Base-by-base conservation (phyloP, 2,797 vertebrate species). In the Typhlichthys subterraneus region DNA sequence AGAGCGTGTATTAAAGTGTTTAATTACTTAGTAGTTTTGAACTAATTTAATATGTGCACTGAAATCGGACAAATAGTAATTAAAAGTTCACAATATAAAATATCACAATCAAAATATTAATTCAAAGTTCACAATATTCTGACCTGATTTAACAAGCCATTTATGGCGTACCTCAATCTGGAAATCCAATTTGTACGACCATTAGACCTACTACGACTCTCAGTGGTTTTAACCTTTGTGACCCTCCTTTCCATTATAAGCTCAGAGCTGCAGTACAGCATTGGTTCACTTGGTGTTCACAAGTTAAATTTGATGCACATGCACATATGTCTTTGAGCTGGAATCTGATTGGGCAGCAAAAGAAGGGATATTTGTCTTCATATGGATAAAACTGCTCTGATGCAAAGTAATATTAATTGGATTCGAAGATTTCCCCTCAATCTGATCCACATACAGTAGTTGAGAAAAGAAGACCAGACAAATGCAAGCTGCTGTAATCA, bases 401-500 rank as follows among this genome's bases (percentile, higher is more conserved):
- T 72, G 14, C 61, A 65, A 73, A 79, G 71, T 74, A 68, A 63
- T 79, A 81, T 68, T 19, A 45, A 83, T 77, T 79, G 76, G 49
- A 47, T 67, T 82, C 73, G 65, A 67, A 11, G 84, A 70, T 63
- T 75, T 79, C 13, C 64, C 49, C 11, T 23, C 13, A 29, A 23
- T 45, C 49, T 29, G 19, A 58, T 58, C 42, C 31, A 67, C 51
- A 61, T 53, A 55, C 73, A 66, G 64, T 45, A 80, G 65, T 73
- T 74, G 57, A 57, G 79, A 57, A 72, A 67, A 72, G 64, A 49
- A 56, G 47, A 80, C 59, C 73, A 50, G 59, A 69, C 81, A 67
- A 1, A 77, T 71, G 7, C 63, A 67, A 67, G 65, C 33, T 74
- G 83, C 83, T 82, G 76, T 84, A 84, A 90, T 92, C 89, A 88